Base-by-base conservation (phyloP, 2,888 invertebrate genomes). In the Phalera bucephala region DNA sequence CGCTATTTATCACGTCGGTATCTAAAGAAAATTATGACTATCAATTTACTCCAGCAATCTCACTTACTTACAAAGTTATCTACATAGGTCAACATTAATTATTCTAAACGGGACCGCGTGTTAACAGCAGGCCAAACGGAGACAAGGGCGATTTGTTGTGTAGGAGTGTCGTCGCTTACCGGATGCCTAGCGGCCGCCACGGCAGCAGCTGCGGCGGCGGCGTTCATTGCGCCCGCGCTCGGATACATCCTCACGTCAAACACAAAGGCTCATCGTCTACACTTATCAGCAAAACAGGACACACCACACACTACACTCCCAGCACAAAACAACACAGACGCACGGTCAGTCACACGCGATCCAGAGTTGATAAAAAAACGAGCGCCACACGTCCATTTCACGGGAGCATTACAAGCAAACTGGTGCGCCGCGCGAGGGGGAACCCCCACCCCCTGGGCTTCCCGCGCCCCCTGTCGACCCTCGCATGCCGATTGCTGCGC, bases 181-280 rank as follows among this genome's bases (percentile, higher is more conserved):
- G 95, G 95, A 92, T 95, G 95, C 90, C 95, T 93, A 55, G 95
- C 95, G 88, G 94, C 95, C 87, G 94, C 95, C 80, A 93, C 95
- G 73, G 93, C 95, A 78, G 95, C 95, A 76, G 95, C 95, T 79
- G 94, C 95, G 80, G 94, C 95, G 86, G 95, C 95, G 85, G 95
- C 95, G 91, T 95, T 95, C 93, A 95, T 95, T 49, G 91, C 90
- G 91, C 94, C 94, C 91, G 94, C 94, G 91, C 94, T 94, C 57
- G 95, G 95, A 93, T 95, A 95, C 95, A 95, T 95, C 89, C 91
- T 91, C 81, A 77, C 81, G 90, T 90, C 83, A 91, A 83, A 83
- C 84, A 80, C 82, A 76, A 79, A 71, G 77, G 72, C 63, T 76
- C 87, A 88, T 87, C 57, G 71, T 84, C 79, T 72, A 80, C 83